phyloP scores from a whole-genome alignment of 2,888 invertebrate species.

The Agrotis ipsilon region DNA sequence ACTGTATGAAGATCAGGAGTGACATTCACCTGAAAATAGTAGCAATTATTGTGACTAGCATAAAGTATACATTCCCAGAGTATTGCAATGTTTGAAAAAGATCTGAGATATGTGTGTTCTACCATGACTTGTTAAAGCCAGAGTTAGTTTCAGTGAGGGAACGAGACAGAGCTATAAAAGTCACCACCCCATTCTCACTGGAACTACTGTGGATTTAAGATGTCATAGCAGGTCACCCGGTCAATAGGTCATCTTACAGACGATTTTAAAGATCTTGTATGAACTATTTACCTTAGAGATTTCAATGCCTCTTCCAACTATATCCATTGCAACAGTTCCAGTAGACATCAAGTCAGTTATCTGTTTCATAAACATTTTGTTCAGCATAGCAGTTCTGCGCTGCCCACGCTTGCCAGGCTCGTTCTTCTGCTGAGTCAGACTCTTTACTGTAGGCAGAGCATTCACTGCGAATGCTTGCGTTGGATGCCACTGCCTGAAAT shows the following conservation, averaged over 20 bases:
- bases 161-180: too few relatives aligned
- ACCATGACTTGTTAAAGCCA: too few relatives aligned
- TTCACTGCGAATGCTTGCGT: constrained; percentile 66
- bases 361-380: constrained; percentile 95
- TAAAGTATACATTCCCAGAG: too few relatives aligned
- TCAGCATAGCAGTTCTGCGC: constrained; percentile 93
- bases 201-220: too few relatives aligned
- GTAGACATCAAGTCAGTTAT: constrained; percentile 95
- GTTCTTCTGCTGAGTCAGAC: constrained; percentile 84
- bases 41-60: background rate
- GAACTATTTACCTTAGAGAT: constrained; percentile 91
- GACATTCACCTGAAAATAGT: constrained; percentile 90
- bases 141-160: too few relatives aligned
- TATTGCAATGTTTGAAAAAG: too few relatives aligned
- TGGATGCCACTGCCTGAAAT: constrained; percentile 83
- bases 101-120: too few relatives aligned
- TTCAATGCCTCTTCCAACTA: constrained; percentile 93
- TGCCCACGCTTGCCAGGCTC: constrained; percentile 89
- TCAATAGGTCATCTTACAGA: too few relatives aligned
- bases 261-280: too few relatives aligned
- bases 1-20: constrained; percentile 92
- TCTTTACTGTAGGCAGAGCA: constrained; percentile 80
- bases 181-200: too few relatives aligned
- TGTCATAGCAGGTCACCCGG: too few relatives aligned
- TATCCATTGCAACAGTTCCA: constrained; percentile 91